These are phyloP conservation scores for Rhynchopsitta pachyrhyncha DNA, from an alignment of 2,113 vertebrate genomes.

Conservation along the genomic window DNA sequence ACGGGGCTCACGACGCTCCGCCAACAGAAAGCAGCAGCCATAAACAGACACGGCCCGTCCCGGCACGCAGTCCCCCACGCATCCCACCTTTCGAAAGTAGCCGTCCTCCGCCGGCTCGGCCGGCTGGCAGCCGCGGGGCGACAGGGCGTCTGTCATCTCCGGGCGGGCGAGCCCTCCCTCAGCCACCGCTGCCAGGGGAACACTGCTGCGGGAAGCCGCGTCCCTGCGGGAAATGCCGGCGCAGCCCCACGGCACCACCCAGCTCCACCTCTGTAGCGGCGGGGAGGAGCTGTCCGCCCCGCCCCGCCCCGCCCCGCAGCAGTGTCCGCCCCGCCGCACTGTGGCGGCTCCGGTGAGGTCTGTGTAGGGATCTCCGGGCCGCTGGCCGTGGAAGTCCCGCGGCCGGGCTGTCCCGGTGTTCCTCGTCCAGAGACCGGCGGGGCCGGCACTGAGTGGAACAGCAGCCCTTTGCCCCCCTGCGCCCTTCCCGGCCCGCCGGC, in stretches of 20 bases:
- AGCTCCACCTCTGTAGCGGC: not conserved
- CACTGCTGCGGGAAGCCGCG: accelerated
- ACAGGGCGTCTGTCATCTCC: slow-evolving; percentile 73
- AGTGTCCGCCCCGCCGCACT: not conserved
- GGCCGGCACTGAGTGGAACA: not conserved
- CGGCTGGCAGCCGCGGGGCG: slow-evolving; percentile 35
- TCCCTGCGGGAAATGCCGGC: not conserved
- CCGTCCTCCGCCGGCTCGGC: slow-evolving; percentile 34
- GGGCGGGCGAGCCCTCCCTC: too few species aligned
- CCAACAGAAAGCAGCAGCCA: not conserved
- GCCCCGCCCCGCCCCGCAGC: not conserved
- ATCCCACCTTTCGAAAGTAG: slow-evolving; percentile 79
- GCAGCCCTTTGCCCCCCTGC: not conserved
- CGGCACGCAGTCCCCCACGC: not conserved
- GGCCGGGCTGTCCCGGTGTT: accelerated
- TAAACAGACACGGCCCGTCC: not conserved
- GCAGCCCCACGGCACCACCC: not conserved
- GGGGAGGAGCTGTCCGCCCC: slow-evolving; percentile 1
- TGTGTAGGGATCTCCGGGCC: accelerated
- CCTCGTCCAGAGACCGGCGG: accelerated
- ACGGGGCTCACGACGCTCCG: not conserved
- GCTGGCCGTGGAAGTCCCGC: accelerated
- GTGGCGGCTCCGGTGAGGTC: accelerated
- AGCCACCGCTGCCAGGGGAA: accelerated
- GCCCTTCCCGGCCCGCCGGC: not conserved